These are phyloP conservation scores for Parelbella ahira DNA, from an alignment of 2,888 invertebrate species.

Conservation along the genomic window DNA sequence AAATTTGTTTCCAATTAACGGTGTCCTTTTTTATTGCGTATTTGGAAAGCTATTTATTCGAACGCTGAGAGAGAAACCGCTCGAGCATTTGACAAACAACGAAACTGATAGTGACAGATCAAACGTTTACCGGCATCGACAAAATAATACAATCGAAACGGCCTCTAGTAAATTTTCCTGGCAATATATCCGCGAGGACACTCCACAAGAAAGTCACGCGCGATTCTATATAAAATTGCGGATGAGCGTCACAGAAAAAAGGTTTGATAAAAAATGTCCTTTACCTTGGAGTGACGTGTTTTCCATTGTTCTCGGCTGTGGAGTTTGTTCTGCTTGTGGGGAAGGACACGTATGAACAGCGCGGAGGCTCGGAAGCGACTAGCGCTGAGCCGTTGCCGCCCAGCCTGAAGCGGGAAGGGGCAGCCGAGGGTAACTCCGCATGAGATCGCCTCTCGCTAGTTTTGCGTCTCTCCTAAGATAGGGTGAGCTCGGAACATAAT, in stretches of 20 bases:
- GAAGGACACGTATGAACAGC: conserved; percentile 32
- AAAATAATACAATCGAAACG: conserved; percentile 15
- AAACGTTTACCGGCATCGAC: conserved; percentile 17
- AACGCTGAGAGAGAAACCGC: neutral
- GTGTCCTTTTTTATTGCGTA: conserved; percentile 6
- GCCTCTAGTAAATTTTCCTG: conserved; percentile 18
- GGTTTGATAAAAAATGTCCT: conserved; percentile 38
- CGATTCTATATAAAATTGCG: conserved; percentile 1
- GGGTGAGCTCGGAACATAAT: too few species aligned
- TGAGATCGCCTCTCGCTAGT: conserved; percentile 7
- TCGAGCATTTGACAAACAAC: conserved; percentile 7
- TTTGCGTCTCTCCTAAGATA: conserved; percentile 1
- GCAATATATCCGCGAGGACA: conserved; percentile 6
- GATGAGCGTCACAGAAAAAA: too few species aligned
- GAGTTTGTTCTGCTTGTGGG: conserved; percentile 10
- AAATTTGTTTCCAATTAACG: too few species aligned
- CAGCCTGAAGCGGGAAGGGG: conserved; percentile 34
- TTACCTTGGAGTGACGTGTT: conserved; percentile 60
- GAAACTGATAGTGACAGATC: conserved; percentile 15
- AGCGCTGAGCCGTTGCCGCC: conserved; percentile 29
- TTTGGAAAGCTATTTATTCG: too few species aligned
- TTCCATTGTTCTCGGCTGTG: conserved; percentile 52
- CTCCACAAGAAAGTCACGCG: neutral
- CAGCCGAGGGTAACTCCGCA: conserved; percentile 16
- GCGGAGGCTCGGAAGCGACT: conserved; percentile 32